Percentiles rank a stretch among this genome's conserved stretches.
These are phyloP conservation scores for Linnaemya tessellans DNA, from an alignment of 2,888 invertebrate species.

Conservation along the genomic window DNA sequence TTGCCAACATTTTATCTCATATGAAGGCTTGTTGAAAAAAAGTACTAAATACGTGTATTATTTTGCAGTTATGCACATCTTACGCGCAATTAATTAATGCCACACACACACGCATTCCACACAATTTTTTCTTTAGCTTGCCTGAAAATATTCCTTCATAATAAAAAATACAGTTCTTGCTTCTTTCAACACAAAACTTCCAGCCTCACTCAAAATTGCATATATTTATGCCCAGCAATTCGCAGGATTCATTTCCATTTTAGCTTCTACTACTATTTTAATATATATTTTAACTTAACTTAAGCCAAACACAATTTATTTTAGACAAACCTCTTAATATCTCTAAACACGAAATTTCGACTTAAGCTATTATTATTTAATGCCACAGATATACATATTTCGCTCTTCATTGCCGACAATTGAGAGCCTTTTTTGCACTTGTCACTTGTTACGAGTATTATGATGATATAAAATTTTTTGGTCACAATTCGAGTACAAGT, in stretches of 20 bases:
- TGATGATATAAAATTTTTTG: too few species aligned
- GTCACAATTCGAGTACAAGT: too few species aligned
- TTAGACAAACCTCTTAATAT: too few species aligned
- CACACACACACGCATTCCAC: conserved; percentile 5
- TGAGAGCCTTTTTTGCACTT: too few species aligned
- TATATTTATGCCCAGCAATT: conserved; percentile 16
- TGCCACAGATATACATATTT: too few species aligned
- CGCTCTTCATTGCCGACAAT: too few species aligned
- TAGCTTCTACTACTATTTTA: background rate
- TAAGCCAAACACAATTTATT: too few species aligned
- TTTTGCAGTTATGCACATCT: conserved; percentile 44
- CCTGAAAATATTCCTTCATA: conserved; percentile 32
- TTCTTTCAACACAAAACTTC: background rate
- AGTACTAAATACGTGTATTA: background rate
- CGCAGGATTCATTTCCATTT: background rate
- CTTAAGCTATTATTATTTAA: too few species aligned
- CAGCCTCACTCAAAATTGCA: background rate
- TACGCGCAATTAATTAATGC: conserved; percentile 59
- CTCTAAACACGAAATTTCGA: too few species aligned
- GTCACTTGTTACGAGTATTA: too few species aligned
- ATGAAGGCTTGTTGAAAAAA: background rate
- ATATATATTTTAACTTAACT: too few species aligned
- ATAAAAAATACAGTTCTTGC: background rate
- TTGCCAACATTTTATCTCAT: conserved; percentile 12
- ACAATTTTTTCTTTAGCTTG: conserved; percentile 1